Conservation (phyloP, 2,797 vertebrate genomes). For the Sebastes iracundus region DNA sequence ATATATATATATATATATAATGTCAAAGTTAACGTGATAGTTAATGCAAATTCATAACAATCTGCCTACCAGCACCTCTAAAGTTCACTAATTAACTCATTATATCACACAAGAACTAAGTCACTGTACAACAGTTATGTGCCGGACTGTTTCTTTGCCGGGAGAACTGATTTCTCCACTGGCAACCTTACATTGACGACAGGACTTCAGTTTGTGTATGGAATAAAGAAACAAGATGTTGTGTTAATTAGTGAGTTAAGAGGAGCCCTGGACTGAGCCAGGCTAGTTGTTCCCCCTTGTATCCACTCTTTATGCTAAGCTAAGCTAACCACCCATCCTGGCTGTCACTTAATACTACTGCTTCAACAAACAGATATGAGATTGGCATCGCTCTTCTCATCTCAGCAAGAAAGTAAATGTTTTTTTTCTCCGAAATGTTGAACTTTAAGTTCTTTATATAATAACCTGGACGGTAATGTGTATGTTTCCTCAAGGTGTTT, state of each 20-base stretch:
- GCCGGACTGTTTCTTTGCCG: background rate
- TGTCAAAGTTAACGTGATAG: no score
- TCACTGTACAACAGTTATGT: background rate
- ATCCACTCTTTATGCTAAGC: background rate
- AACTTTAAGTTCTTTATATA: background rate
- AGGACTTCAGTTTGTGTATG: background rate
- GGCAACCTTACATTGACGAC: background rate
- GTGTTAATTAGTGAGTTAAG: no score
- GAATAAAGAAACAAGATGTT: accelerated
- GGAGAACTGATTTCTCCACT: no score
- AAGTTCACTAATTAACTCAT: background rate
- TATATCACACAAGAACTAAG: background rate
- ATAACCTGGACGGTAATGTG: background rate
- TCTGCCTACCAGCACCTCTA: background rate
- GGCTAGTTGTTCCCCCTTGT: background rate
- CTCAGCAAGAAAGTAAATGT: no score
- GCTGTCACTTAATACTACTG: background rate
- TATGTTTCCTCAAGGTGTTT: background rate
- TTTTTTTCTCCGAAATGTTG: no score
- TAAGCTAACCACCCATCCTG: background rate
- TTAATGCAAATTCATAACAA: background rate
- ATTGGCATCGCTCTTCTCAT: no score
- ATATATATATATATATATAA: no score
- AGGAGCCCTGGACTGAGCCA: background rate
- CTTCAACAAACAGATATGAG: no score